These are phyloP conservation scores for Drosophila neonasuta DNA, from an alignment of 2,888 invertebrate species.

Conservation along the genomic window DNA sequence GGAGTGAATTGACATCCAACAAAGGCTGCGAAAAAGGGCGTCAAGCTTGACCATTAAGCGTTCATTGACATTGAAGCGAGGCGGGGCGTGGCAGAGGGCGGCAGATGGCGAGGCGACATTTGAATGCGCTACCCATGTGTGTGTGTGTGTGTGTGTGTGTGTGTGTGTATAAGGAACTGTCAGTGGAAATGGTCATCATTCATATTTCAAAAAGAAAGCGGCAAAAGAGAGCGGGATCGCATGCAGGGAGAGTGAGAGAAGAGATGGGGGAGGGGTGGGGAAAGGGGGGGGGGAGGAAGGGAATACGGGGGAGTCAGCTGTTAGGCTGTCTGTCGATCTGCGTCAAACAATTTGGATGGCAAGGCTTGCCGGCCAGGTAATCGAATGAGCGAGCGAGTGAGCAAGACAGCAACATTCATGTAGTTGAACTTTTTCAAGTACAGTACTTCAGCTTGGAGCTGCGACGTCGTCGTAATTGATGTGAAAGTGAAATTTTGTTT, in stretches of 20 bases:
- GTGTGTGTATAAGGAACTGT: constrained; percentile 33
- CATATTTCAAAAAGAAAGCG: constrained; percentile 46
- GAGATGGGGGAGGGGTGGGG: neutral
- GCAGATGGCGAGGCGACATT: neutral
- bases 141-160: neutral
- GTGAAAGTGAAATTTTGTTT: constrained; percentile 73
- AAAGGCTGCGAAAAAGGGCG: constrained; percentile 58
- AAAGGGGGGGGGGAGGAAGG: neutral
- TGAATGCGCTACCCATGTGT: neutral
- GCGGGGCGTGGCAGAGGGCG: neutral
- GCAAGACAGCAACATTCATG: constrained; percentile 1
- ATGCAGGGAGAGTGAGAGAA: neutral
- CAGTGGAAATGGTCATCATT: constrained; percentile 24
- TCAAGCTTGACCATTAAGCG: constrained; percentile 60
- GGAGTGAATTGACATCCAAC: constrained; percentile 34
- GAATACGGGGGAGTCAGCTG: constrained; percentile 40
- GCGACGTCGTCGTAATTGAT: constrained; percentile 67
- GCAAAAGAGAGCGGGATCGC: neutral
- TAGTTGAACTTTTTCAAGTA: constrained; percentile 62
- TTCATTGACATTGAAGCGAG: constrained; percentile 58
- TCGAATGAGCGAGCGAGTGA: neutral
- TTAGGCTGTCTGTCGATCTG: constrained; percentile 50
- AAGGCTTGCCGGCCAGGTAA: constrained; percentile 34
- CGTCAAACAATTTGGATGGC: constrained; percentile 43
- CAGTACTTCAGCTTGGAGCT: constrained; percentile 55